These are phyloP conservation scores for Noturus placidus DNA, from an alignment of 2,113 vertebrate genomes.

Conservation along the genomic window DNA sequence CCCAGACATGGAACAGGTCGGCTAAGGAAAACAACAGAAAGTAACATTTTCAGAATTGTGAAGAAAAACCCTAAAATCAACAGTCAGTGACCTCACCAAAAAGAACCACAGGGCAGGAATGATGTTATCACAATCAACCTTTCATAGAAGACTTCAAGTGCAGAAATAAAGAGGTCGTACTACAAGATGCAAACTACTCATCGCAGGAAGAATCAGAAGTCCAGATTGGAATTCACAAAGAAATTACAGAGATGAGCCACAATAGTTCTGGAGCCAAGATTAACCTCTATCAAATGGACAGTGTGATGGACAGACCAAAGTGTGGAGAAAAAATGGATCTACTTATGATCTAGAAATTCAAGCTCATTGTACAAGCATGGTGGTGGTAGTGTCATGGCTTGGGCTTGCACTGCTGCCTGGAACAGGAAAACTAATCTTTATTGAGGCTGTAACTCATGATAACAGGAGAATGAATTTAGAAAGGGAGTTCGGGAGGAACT, in stretches of 20 bases:
- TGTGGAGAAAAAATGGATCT: neutral
- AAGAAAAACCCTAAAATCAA: neutral
- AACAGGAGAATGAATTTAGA: neutral
- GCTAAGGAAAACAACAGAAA: neutral
- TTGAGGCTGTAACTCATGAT: neutral
- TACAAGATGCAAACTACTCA: neutral
- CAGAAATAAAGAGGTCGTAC: neutral
- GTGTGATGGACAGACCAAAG: neutral
- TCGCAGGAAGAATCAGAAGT: neutral
- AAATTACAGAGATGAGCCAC: neutral
- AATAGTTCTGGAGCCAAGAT: neutral
- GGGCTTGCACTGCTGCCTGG: neutral
- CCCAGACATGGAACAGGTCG: neutral
- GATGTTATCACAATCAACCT: neutral
- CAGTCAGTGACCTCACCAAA: neutral
- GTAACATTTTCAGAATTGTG: neutral
- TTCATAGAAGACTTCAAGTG: neutral
- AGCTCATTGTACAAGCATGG: neutral
- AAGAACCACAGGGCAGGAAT: neutral
- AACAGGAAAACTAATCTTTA: neutral
- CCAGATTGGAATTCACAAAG: neutral
- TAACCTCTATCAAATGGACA: neutral
- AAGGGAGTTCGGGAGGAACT: too few relatives aligned
- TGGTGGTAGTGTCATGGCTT: neutral
- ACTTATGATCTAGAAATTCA: neutral